These are phyloP conservation scores for Caenorhabditis briggsae DNA, from an alignment of 1,140 invertebrate genomes.

Conservation along the genomic window DNA sequence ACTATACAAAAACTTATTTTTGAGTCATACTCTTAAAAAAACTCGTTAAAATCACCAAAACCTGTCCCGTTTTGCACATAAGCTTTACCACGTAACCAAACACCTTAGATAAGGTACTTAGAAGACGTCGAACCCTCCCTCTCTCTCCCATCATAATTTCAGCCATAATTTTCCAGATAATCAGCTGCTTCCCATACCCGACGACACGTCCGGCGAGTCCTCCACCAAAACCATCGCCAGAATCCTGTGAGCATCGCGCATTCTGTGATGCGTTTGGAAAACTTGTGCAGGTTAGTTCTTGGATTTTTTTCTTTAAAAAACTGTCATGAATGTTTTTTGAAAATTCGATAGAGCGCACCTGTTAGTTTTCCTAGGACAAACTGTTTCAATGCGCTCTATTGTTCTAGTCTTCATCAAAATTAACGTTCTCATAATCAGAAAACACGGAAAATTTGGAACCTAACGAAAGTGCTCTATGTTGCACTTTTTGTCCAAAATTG, in stretches of 20 bases:
- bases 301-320: background rate
- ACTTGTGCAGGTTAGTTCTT: constrained; percentile 56
- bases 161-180: constrained; percentile 60
- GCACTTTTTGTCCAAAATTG: too few relatives aligned
- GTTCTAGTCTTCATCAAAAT: too few relatives aligned
- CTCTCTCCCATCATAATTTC: too few relatives aligned
- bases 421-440: too few relatives aligned
- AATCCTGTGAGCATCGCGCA: constrained; percentile 21
- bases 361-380: background rate
- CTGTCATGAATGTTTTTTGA: background rate
- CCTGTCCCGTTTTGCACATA: too few relatives aligned
- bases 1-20: too few relatives aligned
- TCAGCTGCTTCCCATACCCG: constrained; percentile 66
- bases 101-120: constrained; percentile 40
- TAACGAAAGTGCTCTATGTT: too few relatives aligned
- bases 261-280: constrained; percentile 57
- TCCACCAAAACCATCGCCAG: background rate
- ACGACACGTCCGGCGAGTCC: constrained; percentile 36
- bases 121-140: background rate
- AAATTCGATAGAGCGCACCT: background rate
- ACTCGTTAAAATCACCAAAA: too few relatives aligned
- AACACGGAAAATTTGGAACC: too few relatives aligned
- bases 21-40: too few relatives aligned
- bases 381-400: too few relatives aligned
- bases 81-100: background rate